A percentile compares a stretch with the other conserved stretches of the same genome.
Evolutionary conservation across 1,140 invertebrate genomes (phyloP).

Genomic region (Nylanderia fulva): DNA sequence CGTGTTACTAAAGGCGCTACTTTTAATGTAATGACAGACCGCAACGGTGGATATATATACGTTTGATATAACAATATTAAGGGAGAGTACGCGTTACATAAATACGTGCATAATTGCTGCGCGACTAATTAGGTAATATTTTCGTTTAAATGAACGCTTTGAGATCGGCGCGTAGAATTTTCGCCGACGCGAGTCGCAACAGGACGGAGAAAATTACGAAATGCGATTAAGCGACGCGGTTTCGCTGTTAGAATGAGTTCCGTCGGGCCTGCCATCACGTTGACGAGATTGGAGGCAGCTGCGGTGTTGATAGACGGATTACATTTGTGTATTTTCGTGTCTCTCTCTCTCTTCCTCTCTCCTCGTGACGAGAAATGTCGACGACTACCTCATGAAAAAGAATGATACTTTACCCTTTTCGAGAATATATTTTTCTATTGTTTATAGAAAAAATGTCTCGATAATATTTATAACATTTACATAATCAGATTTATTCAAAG

Average conservation of each 20-base stretch:
- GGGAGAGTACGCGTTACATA: neutral
- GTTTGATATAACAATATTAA: neutral
- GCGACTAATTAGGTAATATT: constrained; percentile 47
- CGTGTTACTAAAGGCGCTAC: constrained; percentile 7
- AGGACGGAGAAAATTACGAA: constrained; percentile 50
- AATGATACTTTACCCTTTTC: constrained; percentile 51
- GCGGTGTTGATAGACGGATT: constrained; percentile 58
- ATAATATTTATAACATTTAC: neutral
- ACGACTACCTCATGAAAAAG: constrained; percentile 32
- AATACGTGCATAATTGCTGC: neutral
- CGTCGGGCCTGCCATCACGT: neutral
- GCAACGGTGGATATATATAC: neutral
- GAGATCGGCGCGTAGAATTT: constrained; percentile 17
- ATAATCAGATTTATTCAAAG: neutral
- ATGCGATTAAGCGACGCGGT: constrained; percentile 36
- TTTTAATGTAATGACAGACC: constrained; percentile 22
- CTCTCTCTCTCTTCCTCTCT: neutral
- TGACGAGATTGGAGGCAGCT: constrained; percentile 2
- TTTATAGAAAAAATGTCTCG: neutral
- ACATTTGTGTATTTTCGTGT: constrained; percentile 37
- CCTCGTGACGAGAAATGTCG: neutral
- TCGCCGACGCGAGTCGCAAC: neutral
- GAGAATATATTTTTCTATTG: neutral
- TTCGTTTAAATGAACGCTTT: constrained; percentile 39
- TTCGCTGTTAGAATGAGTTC: constrained; percentile 20